Conservation (phyloP, 2,113 vertebrate genomes). For the Vulpes ferrilata region DNA sequence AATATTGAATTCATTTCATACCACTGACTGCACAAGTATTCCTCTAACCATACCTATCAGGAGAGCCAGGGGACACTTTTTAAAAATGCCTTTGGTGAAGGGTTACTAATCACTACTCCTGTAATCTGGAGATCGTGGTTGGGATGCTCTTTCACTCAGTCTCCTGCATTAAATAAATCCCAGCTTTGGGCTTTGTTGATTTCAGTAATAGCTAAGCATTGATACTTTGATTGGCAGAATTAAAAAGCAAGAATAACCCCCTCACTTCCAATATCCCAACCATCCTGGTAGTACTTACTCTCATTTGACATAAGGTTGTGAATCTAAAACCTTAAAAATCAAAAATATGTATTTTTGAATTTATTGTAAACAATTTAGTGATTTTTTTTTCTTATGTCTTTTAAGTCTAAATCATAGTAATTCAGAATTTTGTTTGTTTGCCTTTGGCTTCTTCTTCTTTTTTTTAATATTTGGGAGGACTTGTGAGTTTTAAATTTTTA, state of each 20-base stretch:
- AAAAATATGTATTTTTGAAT: background rate
- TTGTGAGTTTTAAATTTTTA: too few relatives aligned
- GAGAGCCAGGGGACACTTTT: background rate
- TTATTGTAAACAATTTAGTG: slow-evolving; percentile 1
- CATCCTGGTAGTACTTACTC: background rate
- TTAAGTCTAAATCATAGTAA: background rate
- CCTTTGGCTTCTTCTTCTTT: background rate
- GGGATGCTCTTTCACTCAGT: background rate
- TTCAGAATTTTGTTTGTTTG: background rate
- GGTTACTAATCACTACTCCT: background rate
- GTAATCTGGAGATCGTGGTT: background rate
- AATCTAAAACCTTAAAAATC: background rate
- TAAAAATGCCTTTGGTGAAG: background rate
- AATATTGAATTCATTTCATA: background rate
- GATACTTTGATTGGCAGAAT: background rate
- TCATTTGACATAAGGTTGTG: background rate
- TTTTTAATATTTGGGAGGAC: too few relatives aligned
- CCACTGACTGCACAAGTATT: background rate
- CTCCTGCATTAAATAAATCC: background rate
- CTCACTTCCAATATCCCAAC: background rate
- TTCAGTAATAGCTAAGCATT: background rate
- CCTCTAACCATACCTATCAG: background rate
- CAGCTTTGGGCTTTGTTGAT: background rate
- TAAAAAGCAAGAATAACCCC: slow-evolving; percentile 15
- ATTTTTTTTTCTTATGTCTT: background rate